A percentile compares a stretch with the other conserved stretches of the same genome.
phyloP scores from a whole-genome alignment of 1,140 invertebrate species.

The Neodiprion pinetum region DNA sequence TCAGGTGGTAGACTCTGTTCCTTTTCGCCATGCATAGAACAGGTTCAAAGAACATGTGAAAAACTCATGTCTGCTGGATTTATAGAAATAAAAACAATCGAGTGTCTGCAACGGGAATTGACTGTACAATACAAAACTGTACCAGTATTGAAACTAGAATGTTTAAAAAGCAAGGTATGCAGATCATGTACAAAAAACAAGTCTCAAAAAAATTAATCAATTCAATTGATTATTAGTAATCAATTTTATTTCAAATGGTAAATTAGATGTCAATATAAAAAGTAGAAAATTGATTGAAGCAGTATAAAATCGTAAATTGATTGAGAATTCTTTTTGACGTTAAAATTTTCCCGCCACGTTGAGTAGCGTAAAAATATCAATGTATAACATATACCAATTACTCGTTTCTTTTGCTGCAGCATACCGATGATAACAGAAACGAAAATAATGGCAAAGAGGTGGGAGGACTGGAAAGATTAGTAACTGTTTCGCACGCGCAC shows the following conservation, averaged over 20 bases:
- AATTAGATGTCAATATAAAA: neutral
- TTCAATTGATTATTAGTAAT: slow-evolving; percentile 9
- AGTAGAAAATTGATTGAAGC: slow-evolving; percentile 8
- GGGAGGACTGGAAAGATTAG: slow-evolving; percentile 65
- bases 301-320: neutral
- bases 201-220: no score
- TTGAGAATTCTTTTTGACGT: neutral
- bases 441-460: slow-evolving; percentile 57
- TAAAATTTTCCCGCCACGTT: no score
- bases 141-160: slow-evolving; percentile 73
- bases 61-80: slow-evolving; percentile 77
- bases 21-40: slow-evolving; percentile 98
- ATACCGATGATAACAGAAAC: slow-evolving; percentile 24
- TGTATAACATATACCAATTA: slow-evolving; percentile 30
- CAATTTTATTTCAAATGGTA: neutral
- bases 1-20: slow-evolving; percentile 92
- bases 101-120: slow-evolving; percentile 86
- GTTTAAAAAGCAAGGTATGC: slow-evolving; percentile 67
- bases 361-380: no score
- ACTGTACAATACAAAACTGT: slow-evolving; percentile 78
- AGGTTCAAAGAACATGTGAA: slow-evolving; percentile 88
- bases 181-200: neutral
- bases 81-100: slow-evolving; percentile 83
- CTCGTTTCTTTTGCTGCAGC: slow-evolving; percentile 30
- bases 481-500: slow-evolving; percentile 72